phyloP scores from a whole-genome alignment of 2,113 vertebrate species.

The Butorides virescens region DNA sequence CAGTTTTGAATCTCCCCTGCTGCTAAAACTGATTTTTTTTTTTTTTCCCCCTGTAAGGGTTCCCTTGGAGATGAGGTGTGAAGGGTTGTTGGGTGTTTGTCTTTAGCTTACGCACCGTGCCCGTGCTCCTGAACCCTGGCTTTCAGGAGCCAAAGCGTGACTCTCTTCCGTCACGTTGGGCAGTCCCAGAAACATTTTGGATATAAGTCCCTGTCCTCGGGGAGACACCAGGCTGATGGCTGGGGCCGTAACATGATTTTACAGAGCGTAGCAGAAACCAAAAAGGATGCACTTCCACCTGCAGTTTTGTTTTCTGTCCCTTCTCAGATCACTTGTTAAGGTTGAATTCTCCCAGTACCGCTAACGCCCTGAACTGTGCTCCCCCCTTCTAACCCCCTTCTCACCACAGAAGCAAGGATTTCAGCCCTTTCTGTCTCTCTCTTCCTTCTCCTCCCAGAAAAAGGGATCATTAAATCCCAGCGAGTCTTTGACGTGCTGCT shows the following conservation, averaged over 20 bases:
- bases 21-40: neutral
- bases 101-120: fast-evolving
- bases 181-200: fast-evolving
- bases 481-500: conserved; percentile 82
- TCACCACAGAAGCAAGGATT: neutral
- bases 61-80: neutral
- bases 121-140: neutral
- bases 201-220: neutral
- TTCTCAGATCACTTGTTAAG: neutral
- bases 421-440: neutral
- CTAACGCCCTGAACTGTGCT: fast-evolving
- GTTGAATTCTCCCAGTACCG: neutral
- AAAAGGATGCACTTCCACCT: fast-evolving
- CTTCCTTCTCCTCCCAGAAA: conserved; percentile 72
- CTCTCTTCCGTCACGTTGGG: fast-evolving
- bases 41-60: neutral
- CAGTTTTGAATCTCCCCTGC: neutral
- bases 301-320: neutral
- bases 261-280: too few relatives aligned
- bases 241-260: fast-evolving
- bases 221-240: neutral
- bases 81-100: neutral
- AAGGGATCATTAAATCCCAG: conserved; percentile 85
- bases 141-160: neutral
- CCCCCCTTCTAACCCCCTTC: neutral